phyloP scores from a whole-genome alignment of 2,113 vertebrate species.

The Arothron firmamentum region DNA sequence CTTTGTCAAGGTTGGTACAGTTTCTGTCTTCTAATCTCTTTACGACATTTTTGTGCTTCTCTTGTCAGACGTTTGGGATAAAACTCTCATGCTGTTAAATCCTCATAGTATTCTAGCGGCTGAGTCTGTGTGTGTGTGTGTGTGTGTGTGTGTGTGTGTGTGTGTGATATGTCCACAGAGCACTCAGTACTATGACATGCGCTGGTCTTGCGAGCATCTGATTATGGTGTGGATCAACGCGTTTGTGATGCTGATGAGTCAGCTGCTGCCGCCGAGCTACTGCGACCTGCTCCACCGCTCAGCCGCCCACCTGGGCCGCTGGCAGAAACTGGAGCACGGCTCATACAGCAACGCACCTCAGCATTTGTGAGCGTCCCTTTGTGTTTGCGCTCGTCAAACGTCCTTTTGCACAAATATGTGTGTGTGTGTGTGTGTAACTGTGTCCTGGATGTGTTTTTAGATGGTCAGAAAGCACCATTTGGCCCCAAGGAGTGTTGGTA shows the following conservation, averaged over 20 bases:
- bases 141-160: background rate
- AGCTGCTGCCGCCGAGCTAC: constrained; percentile 93
- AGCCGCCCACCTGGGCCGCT: constrained; percentile 92
- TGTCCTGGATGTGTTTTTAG: constrained; percentile 60
- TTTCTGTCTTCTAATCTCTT: background rate
- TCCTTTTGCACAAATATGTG: background rate
- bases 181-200: constrained; percentile 99
- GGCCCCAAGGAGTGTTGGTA: constrained; percentile 97
- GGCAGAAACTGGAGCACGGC: constrained; percentile 96
- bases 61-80: background rate
- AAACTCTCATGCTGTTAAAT: background rate
- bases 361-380: constrained; percentile 86
- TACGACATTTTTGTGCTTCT: too few species aligned
- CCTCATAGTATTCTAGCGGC: background rate
- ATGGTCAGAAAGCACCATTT: constrained; percentile 96
- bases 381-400: background rate
- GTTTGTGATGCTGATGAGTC: constrained; percentile 98
- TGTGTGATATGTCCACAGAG: constrained; percentile 73
- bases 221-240: constrained; percentile 99
- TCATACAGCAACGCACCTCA: constrained; percentile 96
- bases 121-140: background rate
- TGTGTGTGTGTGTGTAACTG: background rate
- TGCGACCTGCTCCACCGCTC: constrained; percentile 95
- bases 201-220: constrained; percentile 99
- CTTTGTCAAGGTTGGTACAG: constrained; percentile 88